Base-by-base conservation (phyloP, 1,140 invertebrate species). In the Drosophila carrolli region DNA sequence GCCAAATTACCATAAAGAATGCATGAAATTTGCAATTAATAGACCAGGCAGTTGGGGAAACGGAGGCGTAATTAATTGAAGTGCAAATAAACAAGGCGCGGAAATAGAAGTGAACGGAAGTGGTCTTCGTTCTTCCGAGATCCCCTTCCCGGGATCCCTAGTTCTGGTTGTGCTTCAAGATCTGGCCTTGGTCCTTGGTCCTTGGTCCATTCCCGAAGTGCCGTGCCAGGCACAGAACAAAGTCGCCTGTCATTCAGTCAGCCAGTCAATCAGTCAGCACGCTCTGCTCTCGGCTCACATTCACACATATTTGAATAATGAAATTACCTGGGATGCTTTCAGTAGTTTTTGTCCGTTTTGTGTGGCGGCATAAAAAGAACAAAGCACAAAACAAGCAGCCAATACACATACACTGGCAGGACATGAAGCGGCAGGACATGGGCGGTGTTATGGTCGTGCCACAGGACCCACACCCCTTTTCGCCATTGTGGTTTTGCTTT, bases 1-100 rank as follows among this genome's bases (percentile, higher is more conserved):
- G 55, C 38, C 35, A 70, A 86, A 86, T 85, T 84, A 85, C 51
- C 82, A 80, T 73, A 84, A 80, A 81, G 73, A 84, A 84, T 85
- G 59, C 79, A 74, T 82, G 50, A 65, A 80, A 68, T 65, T 67
- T 59, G 16, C 62, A 84, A 73, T 84, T 67, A 85, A 77, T 76
- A 65, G 65, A 79, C n/a, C 55, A 43, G 35, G 14, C 14, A 77
- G 43, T 40, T 14, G 38, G 61, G 41, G 40, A 53, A 38, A 43
- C 8, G 32, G 43, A 48, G 27, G 46, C 47, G 23, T 60, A 78
- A 78, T 78, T 78, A 78, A 78, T 78, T 78, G 59, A 73, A 78
- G 67, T 61, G 66, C 66, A 78, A 77, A 77, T 77, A 78, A 62
- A 61, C 75, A 78, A 72, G 71, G 50, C 32, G 47, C 35, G 32